These are phyloP conservation scores for Paradisaea rubra DNA, from an alignment of 2,113 vertebrate genomes.

Conservation along the genomic window DNA sequence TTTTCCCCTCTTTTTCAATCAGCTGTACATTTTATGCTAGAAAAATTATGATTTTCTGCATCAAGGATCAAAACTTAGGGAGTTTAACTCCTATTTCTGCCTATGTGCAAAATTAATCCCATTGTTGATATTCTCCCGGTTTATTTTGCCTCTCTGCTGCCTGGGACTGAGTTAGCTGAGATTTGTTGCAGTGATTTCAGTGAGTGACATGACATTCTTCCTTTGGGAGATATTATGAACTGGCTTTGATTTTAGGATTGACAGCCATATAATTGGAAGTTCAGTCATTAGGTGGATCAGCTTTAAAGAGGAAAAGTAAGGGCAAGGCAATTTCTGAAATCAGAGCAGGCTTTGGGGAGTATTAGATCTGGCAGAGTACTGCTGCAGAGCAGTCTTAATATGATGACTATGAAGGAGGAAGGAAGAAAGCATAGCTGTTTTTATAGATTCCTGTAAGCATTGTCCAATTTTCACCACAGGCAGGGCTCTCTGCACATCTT, in stretches of 20 bases:
- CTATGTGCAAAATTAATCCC: conserved; percentile 3
- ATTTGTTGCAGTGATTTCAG: conserved; percentile 52
- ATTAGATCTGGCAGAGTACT: not conserved
- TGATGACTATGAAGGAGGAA: not conserved
- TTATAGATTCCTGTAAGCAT: not conserved
- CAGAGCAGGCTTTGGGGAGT: conserved; percentile 52
- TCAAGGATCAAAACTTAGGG: not conserved
- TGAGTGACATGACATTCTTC: conserved; percentile 44
- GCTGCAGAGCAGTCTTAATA: conserved; percentile 8
- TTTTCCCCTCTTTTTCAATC: not conserved
- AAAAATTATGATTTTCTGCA: not conserved
- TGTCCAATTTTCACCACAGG: not conserved
- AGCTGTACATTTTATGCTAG: not conserved
- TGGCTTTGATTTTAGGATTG: conserved; percentile 60
- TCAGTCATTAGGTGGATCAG: conserved; percentile 60
- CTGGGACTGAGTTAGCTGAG: conserved; percentile 27
- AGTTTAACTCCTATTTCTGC: conserved; percentile 2
- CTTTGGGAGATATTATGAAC: conserved; percentile 49
- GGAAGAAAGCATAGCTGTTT: not conserved
- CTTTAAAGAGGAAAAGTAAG: conserved; percentile 50
- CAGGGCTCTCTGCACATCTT: not conserved
- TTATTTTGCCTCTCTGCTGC: conserved; percentile 35
- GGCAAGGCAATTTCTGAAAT: conserved; percentile 53
- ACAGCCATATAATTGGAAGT: conserved; percentile 63
- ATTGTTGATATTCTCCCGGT: not conserved